Evolutionary conservation across 2,888 invertebrate genomes (phyloP), one percentile per base, ranked within the genome.

Genomic region (Drosophila formosana): DNA sequence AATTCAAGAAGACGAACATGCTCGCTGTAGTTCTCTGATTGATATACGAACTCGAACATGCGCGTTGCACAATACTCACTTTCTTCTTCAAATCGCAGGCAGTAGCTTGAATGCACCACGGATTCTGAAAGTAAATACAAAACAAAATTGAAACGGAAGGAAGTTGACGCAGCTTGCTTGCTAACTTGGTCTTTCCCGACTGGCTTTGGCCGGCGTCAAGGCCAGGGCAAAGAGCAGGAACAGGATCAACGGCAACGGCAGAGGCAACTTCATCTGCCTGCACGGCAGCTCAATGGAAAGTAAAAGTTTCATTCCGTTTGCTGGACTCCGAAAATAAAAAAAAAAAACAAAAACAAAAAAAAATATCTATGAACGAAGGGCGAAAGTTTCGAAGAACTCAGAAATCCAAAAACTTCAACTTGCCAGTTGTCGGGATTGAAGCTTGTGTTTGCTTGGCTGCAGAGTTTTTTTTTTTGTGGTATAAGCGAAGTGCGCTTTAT

Each of bases 221-320:
- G 30, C 7, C 45, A 50, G 37, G 7, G 11, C 47, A 13, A 57
- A 7, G 11, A 45, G 23, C 39, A 58, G 7, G 4, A n/a, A 1
- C 7, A 47, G 47, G 32, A 58, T 47, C 39, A 64, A 1, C 13
- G 39, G 39, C 18, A 18, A 13, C 9, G 26, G 18, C 18, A 18
- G 18, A 18, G 18, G 18, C 18, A 18, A 18, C 18, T 18, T 18
- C 18, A 18, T 18, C 3, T 47, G 18, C 52, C 69, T 60, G 49
- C 64, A 61, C 55, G 65, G 51, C 39, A 43, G 30, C 56, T 28
- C 34, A 6, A 52, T 51, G 62, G 53, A 83, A 81, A 83, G 81
- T 74, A 83, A 74, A 78, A 83, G 79, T 81, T 79, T 62, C 74
- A 78, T 71, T 66, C 32, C 39, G 30, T 53, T 52, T 37, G 45